A percentile compares a stretch with the other conserved stretches of the same genome.
phyloP scores from a whole-genome alignment of 2,113 vertebrate species.

The Salminus brasiliensis region DNA sequence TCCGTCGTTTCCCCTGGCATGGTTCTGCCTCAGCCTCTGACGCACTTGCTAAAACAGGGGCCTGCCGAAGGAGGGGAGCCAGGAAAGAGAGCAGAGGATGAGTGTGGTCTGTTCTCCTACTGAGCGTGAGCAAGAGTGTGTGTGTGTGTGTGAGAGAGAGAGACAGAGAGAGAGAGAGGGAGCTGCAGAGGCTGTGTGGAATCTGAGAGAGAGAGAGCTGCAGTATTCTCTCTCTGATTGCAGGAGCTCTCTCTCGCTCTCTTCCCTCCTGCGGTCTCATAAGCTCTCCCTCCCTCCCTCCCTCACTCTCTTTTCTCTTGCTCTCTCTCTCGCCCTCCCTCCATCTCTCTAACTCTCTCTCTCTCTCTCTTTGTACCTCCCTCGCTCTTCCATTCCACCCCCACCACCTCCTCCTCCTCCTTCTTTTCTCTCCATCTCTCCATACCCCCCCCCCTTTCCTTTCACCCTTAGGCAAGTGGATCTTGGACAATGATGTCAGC shows the following conservation, averaged over 20 bases:
- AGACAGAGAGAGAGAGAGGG: slow-evolving; percentile 11
- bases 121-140: slow-evolving; percentile 44
- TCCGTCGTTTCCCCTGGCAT: slow-evolving; percentile 80
- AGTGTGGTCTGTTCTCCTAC: slow-evolving; percentile 23
- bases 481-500: slow-evolving; percentile 80
- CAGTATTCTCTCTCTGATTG: slow-evolving; percentile 71
- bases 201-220: slow-evolving; percentile 69
- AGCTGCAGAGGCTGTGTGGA: slow-evolving; percentile 53
- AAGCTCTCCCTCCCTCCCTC: slow-evolving; percentile 21
- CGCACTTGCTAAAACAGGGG: slow-evolving; percentile 56
- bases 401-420: slow-evolving; percentile 39
- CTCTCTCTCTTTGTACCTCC: slow-evolving; percentile 25
- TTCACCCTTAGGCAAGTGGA: slow-evolving; percentile 66
- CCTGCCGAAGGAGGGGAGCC: not conserved
- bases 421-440: slow-evolving; percentile 32
- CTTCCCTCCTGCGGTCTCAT: not conserved
- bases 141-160: slow-evolving; percentile 31
- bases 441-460: slow-evolving; percentile 11
- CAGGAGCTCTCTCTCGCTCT: slow-evolving; percentile 32
- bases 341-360: slow-evolving; percentile 26
- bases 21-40: slow-evolving; percentile 63
- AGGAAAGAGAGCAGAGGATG: slow-evolving; percentile 22
- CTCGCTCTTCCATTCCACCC: slow-evolving; percentile 2
- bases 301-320: slow-evolving; percentile 9
- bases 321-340: not conserved